Conservation (phyloP, 1,140 invertebrate species). For the Drosophila dunni region DNA sequence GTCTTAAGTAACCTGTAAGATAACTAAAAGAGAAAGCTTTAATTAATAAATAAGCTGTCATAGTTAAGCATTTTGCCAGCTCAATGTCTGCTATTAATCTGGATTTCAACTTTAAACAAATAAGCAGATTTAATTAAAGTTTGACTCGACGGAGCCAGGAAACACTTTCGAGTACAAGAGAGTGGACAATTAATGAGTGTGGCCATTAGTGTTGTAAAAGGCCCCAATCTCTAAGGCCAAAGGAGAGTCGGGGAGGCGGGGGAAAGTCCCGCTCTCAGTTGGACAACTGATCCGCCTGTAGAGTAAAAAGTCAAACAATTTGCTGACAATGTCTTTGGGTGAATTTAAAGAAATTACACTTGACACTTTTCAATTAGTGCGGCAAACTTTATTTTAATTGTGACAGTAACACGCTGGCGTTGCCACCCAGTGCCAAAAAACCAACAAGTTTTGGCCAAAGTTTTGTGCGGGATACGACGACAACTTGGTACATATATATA, state of each 20-base stretch:
- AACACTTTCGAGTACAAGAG: background rate
- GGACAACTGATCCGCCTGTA: slow-evolving; percentile 38
- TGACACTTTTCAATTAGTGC: slow-evolving; percentile 82
- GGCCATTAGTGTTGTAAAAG: slow-evolving; percentile 29
- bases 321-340: slow-evolving; percentile 44
- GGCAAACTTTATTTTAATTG: slow-evolving; percentile 80
- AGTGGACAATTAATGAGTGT: slow-evolving; percentile 42
- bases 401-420: slow-evolving; percentile 76
- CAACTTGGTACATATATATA: slow-evolving; percentile 32
- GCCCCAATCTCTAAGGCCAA: background rate
- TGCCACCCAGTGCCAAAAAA: slow-evolving; percentile 41
- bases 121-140: slow-evolving; percentile 23
- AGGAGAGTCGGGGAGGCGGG: background rate
- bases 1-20: too few species aligned
- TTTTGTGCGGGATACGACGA: slow-evolving; percentile 47
- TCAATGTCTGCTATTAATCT: background rate
- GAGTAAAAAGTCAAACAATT: slow-evolving; percentile 57
- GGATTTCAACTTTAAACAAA: slow-evolving; percentile 5
- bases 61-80: background rate
- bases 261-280: background rate
- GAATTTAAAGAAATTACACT: slow-evolving; percentile 78
- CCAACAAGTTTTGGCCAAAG: slow-evolving; percentile 49
- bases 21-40: too few species aligned
- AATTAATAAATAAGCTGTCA: too few species aligned
- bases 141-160: slow-evolving; percentile 11